Percentiles rank a stretch among this genome's conserved stretches.
Evolutionary conservation across 2,797 vertebrate genomes (phyloP).

Genomic region (Lateolabrax maculatus): DNA sequence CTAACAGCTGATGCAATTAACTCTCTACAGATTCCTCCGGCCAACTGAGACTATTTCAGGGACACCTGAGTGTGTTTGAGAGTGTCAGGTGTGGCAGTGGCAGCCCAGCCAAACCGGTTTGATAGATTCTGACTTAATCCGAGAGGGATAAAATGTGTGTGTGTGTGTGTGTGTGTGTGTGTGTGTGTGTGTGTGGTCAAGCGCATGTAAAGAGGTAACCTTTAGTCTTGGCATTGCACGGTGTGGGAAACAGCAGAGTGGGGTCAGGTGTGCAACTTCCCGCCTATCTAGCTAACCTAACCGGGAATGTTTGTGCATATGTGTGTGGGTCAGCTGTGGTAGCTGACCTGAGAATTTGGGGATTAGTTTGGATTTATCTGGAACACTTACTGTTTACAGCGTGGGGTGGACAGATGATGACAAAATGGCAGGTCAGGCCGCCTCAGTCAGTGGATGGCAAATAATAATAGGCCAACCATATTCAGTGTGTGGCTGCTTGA

Average conservation of each 20-base stretch:
- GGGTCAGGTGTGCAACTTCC: slow-evolving; percentile 75
- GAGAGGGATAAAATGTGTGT: slow-evolving; percentile 8
- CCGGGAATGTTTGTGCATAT: slow-evolving; percentile 35
- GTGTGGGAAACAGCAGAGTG: slow-evolving; percentile 51
- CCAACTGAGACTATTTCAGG: slow-evolving; percentile 70
- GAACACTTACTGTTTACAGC: slow-evolving; percentile 34
- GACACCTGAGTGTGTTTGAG: slow-evolving; percentile 71
- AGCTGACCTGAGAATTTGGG: slow-evolving; percentile 65
- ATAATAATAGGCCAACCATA: slow-evolving; percentile 18
- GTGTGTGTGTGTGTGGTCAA: slow-evolving; percentile 51
- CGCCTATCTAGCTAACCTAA: slow-evolving; percentile 43
- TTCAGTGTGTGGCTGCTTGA: slow-evolving; percentile 34
- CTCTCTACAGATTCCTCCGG: slow-evolving; percentile 68
- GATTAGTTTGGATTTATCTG: slow-evolving; percentile 62
- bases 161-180: slow-evolving; percentile 2
- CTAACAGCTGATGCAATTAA: slow-evolving; percentile 76
- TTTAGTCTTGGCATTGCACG: slow-evolving; percentile 58
- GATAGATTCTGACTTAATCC: slow-evolving; percentile 52
- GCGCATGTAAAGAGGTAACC: slow-evolving; percentile 50
- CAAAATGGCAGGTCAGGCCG: slow-evolving; percentile 47
- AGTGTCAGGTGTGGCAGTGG: slow-evolving; percentile 70
- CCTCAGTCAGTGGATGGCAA: slow-evolving; percentile 6
- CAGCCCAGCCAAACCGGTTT: slow-evolving; percentile 41
- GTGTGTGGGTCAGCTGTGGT: slow-evolving; percentile 64
- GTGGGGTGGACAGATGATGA: slow-evolving; percentile 50